A percentile compares a stretch with the other conserved stretches of the same genome.
Evolutionary conservation across 1,140 invertebrate species (phyloP).

Genomic region (Acromyrmex heyeri): DNA sequence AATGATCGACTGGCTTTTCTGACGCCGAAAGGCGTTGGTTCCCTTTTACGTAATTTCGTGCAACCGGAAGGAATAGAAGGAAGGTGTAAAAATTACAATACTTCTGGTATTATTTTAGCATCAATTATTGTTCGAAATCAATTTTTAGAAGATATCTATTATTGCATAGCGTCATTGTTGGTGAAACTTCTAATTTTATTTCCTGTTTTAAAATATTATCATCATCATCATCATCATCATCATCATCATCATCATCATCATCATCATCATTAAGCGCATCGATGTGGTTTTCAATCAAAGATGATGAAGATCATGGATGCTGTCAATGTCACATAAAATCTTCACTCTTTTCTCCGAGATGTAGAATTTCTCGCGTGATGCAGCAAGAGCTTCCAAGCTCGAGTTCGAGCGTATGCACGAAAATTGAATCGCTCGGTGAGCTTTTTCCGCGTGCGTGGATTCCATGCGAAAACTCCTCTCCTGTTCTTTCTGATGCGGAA

Average conservation of each 20-base stretch:
- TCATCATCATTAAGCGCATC: slow-evolving; percentile 1
- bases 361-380: neutral
- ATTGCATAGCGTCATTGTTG: neutral
- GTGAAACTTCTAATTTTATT: neutral
- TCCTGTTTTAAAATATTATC: neutral
- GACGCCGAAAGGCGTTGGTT: slow-evolving; percentile 11
- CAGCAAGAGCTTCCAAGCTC: neutral
- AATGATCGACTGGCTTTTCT: slow-evolving; percentile 30
- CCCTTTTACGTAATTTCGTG: slow-evolving; percentile 43
- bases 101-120: neutral
- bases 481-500: slow-evolving; percentile 12
- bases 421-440: neutral
- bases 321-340: neutral
- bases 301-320: neutral
- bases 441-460: neutral
- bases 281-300: slow-evolving; percentile 1
- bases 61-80: neutral
- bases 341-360: neutral
- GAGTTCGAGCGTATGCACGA: neutral
- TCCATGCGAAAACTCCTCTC: neutral
- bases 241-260: neutral
- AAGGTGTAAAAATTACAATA: neutral
- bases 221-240: neutral
- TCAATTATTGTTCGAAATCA: neutral
- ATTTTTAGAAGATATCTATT: neutral